Evolutionary conservation across 2,888 invertebrate species (phyloP).

Genomic region (Amphiduros pacificus): DNA sequence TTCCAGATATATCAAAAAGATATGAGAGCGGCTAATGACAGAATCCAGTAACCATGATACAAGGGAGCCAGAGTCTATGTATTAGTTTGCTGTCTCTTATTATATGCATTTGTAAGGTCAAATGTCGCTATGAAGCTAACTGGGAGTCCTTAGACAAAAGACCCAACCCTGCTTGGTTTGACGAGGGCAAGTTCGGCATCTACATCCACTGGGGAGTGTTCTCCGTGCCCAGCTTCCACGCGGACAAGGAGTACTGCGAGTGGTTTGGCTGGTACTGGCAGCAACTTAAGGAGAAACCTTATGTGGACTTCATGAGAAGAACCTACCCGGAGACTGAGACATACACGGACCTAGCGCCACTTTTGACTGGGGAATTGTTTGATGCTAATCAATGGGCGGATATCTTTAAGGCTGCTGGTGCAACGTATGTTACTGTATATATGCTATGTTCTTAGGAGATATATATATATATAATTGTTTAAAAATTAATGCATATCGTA

Average conservation of each 20-base stretch:
- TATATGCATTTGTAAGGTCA: too few species aligned
- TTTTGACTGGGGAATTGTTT: constrained; percentile 86
- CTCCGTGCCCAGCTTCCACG: constrained; percentile 80
- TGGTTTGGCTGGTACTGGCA: constrained; percentile 56
- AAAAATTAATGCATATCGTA: too few species aligned
- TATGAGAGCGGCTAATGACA: too few species aligned
- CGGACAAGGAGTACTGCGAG: too few species aligned
- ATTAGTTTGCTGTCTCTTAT: too few species aligned
- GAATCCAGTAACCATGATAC: too few species aligned
- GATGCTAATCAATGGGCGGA: constrained; percentile 82
- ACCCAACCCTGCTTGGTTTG: constrained; percentile 85
- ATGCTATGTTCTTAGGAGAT: too few species aligned
- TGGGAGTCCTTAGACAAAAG: constrained; percentile 85
- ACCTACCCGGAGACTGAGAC: constrained; percentile 84
- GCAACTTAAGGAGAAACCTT: constrained; percentile 17
- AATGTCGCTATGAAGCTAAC: constrained; percentile 63
- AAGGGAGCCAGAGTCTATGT: too few species aligned
- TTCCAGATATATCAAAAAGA: too few species aligned
- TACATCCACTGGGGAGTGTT: constrained; percentile 94
- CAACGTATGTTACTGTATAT: constrained; percentile 66
- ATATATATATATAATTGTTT: too few species aligned
- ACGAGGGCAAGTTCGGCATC: constrained; percentile 86
- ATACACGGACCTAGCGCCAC: constrained; percentile 86
- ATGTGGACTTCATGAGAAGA: constrained; percentile 71
- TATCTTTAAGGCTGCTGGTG: constrained; percentile 81